A percentile compares a stretch with the other conserved stretches of the same genome.
phyloP scores from a whole-genome alignment of 2,888 invertebrate genomes.

The Orthosia cruda region DNA sequence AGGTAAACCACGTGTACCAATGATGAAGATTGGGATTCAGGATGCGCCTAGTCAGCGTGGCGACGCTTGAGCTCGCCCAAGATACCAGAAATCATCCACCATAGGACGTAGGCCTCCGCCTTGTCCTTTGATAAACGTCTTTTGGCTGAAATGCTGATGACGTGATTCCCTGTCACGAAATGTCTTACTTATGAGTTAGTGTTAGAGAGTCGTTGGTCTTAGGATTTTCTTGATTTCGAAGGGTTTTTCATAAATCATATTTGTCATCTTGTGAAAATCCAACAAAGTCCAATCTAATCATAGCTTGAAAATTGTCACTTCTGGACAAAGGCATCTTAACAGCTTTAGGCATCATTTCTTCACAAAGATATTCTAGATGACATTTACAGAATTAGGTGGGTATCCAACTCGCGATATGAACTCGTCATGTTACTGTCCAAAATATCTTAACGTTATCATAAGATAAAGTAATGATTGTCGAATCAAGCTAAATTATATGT shows the following conservation, averaged over 20 bases:
- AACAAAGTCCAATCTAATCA: neutral
- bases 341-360: conserved; percentile 19
- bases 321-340: neutral
- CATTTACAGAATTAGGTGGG: conserved; percentile 9
- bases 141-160: neutral
- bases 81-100: too few species aligned
- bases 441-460: conserved; percentile 36
- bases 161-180: neutral
- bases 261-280: neutral
- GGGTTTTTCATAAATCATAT: neutral
- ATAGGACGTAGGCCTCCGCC: neutral
- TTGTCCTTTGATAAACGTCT: neutral
- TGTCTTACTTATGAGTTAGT: neutral
- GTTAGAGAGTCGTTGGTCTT: neutral
- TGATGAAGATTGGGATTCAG: neutral
- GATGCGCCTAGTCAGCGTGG: neutral
- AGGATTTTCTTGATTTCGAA: neutral
- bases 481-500: conserved; percentile 34
- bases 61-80: too few species aligned
- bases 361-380: conserved; percentile 30
- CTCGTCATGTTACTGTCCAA: conserved; percentile 32
- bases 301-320: neutral
- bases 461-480: conserved; percentile 40
- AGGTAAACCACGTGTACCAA: neutral
- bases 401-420: conserved; percentile 14